Percentiles rank a stretch among this genome's conserved stretches.
These are phyloP conservation scores for Cynopterus brachyotis DNA, from an alignment of 2,113 vertebrate genomes.

Conservation along the genomic window DNA sequence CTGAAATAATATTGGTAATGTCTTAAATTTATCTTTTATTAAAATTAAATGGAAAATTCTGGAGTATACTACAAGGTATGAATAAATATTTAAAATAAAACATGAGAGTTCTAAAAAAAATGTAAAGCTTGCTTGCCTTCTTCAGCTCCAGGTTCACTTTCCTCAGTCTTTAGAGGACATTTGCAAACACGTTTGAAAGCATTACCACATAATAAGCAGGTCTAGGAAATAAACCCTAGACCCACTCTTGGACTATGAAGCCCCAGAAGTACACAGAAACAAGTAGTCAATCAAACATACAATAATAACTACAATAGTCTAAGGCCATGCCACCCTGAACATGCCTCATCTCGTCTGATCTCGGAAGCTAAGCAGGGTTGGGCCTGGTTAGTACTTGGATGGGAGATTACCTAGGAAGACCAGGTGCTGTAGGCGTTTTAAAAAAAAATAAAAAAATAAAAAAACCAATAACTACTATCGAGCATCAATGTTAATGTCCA, in stretches of 20 bases:
- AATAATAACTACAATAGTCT: too few relatives aligned
- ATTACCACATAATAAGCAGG: not conserved
- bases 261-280: not conserved
- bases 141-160: not conserved
- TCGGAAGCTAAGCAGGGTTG: too few relatives aligned
- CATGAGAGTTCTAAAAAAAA: not conserved
- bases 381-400: too few relatives aligned
- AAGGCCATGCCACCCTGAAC: too few relatives aligned
- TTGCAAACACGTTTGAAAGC: not conserved
- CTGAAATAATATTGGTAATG: not conserved
- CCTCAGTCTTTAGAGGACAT: not conserved
- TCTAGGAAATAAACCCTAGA: not conserved
- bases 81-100: conserved; percentile 1
- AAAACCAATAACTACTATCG: not conserved
- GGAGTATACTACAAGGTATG: not conserved
- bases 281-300: not conserved
- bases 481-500: not conserved
- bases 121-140: not conserved
- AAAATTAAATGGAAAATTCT: not conserved
- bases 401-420: too few relatives aligned
- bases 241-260: too few relatives aligned
- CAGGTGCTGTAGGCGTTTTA: too few relatives aligned
- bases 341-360: too few relatives aligned
- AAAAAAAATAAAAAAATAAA: too few relatives aligned
- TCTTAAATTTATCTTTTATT: not conserved